Evolutionary conservation across 2,888 invertebrate species (phyloP), one percentile per base, ranked within the genome.

Genomic region (Antheraea yamamai): DNA sequence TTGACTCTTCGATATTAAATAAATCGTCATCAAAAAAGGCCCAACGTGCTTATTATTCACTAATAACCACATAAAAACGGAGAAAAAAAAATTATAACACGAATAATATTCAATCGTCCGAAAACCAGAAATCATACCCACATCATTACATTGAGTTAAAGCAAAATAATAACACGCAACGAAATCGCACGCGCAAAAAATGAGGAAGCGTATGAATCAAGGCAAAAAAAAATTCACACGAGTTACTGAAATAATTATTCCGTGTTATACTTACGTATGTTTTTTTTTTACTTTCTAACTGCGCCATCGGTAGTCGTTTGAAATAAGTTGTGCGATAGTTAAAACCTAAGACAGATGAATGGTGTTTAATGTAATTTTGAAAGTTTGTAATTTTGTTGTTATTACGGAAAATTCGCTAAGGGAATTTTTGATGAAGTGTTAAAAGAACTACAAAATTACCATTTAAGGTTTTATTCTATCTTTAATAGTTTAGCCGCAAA

Each of bases 151-250:
- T 23, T 23, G 23, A 61, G 61, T 20, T 58, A 58, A 58, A 4
- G n/a, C 58, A n/a, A n/a, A 58, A 58, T 61, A 68, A 68, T 68
- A 68, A 68, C 30, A 35, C 30, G 30, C 68, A 30, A 30, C 35
- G 35, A 68, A 61, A 30, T 68, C 68, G 30, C 18, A 1, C 35
- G 10, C 12, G 35, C 35, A 68, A 68, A 68, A 68, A 68, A 68
- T 18, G 18, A 68, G 68, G 68, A 68, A 68, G 68, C 16, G 20
- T 68, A 30, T 18, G 30, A 16, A 68, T 18, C 35, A 35, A 14
- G 8, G 68, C 20, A 68, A 68, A 68, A 68, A 68, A 35, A 30
- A 68, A 30, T 66, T 68, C 68, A 68, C 68, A 35, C 12, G 30
- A 68, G 61, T 61, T 61, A 61, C 61, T 61, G 61, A 23, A 23